These are phyloP conservation scores for Mustela lutreola DNA, from an alignment of 2,113 vertebrate species.

Conservation along the genomic window DNA sequence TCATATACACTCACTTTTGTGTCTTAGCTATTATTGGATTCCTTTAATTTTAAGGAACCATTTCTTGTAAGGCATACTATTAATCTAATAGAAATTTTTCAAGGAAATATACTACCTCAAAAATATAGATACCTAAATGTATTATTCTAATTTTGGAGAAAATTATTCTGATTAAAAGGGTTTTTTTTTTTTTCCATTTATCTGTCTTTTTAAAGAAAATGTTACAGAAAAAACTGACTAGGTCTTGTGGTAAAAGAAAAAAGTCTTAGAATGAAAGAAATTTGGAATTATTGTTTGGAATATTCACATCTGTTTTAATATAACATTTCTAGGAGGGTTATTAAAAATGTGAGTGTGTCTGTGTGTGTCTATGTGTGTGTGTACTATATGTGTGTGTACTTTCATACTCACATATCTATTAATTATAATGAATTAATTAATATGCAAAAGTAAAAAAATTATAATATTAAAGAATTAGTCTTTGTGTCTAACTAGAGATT, in stretches of 20 bases:
- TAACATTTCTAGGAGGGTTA: background rate
- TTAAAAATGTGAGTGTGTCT: background rate
- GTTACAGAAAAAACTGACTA: background rate
- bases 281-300: background rate
- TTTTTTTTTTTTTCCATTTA: background rate
- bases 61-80: background rate
- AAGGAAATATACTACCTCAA: background rate
- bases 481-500: background rate
- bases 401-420: background rate
- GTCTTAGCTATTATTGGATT: background rate
- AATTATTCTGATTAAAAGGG: background rate
- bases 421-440: background rate
- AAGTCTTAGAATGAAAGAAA: constrained; percentile 28
- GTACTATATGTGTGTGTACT: background rate
- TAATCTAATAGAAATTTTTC: background rate
- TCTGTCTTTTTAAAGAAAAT: background rate
- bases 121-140: background rate
- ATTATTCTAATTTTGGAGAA: constrained; percentile 1
- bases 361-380: background rate
- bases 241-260: background rate
- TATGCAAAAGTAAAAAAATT: background rate
- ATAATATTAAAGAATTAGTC: background rate
- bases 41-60: background rate
- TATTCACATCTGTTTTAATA: background rate
- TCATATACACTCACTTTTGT: background rate